A percentile compares a stretch with the other conserved stretches of the same genome.
Conservation (phyloP, 2,797 vertebrate species). For the Momotus momota region DNA sequence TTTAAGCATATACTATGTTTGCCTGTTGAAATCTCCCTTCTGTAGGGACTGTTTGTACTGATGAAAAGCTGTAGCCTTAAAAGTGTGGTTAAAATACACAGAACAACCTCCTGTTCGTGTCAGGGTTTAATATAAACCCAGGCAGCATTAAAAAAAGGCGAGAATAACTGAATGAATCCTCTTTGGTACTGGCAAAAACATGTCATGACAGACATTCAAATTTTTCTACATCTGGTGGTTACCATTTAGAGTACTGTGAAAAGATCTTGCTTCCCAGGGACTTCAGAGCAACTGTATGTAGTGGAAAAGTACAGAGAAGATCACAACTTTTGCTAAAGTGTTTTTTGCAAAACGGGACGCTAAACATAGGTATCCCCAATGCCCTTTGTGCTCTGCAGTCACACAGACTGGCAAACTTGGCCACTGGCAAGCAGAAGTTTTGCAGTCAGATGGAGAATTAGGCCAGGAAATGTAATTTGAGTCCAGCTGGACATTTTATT, state of each 20-base stretch:
- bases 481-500: not conserved
- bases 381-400: not conserved
- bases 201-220: not conserved
- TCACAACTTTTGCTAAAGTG: not conserved
- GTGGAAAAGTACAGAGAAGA: not conserved
- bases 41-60: not conserved
- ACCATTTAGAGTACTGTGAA: not conserved
- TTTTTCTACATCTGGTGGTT: not conserved
- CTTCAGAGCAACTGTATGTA: not conserved
- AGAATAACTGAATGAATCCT: not conserved
- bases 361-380: not conserved
- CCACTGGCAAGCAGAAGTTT: not conserved
- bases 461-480: not conserved
- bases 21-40: not conserved
- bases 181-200: not conserved
- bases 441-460: not conserved
- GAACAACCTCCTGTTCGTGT: not conserved
- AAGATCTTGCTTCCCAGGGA: not conserved
- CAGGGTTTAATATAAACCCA: not conserved
- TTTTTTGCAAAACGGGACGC: not conserved
- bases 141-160: not conserved
- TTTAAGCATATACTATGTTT: not conserved
- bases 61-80: not conserved
- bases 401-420: fast-evolving
- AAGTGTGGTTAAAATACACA: not conserved